Evolutionary conservation across 1,140 invertebrate genomes (phyloP).

Genomic region (Drosophila tani): DNA sequence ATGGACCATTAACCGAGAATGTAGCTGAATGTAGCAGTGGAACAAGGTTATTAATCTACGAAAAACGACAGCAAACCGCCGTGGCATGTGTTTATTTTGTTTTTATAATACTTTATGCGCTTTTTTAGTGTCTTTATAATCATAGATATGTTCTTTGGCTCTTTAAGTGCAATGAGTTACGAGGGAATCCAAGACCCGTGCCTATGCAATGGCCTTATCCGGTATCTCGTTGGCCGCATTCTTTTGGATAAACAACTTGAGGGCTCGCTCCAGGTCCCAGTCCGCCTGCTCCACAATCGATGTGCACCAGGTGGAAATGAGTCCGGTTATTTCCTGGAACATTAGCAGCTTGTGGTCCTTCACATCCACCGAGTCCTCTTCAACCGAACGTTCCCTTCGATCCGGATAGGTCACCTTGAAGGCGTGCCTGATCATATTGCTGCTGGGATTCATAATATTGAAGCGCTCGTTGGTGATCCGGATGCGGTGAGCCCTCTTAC

Average conservation of each 20-base stretch:
- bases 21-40: no score
- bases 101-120: no score
- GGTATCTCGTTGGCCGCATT: conserved; percentile 38
- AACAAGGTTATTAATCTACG: no score
- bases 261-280: conserved; percentile 61
- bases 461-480: conserved; percentile 70
- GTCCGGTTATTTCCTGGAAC: conserved; percentile 66
- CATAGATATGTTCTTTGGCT: neutral
- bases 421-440: conserved; percentile 41
- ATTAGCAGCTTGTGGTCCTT: conserved; percentile 67
- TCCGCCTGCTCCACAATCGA: conserved; percentile 65
- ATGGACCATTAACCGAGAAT: no score
- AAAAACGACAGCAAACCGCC: no score
- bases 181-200: neutral
- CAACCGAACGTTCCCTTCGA: neutral
- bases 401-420: conserved; percentile 52
- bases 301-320: conserved; percentile 72
- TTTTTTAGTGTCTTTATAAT: neutral
- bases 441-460: conserved; percentile 59
- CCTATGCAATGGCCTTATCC: conserved; percentile 43
- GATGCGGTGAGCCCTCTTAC: conserved; percentile 35
- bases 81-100: no score
- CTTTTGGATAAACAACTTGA: conserved; percentile 53
- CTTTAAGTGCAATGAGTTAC: neutral
- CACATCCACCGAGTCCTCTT: conserved; percentile 47